A percentile compares a stretch with the other conserved stretches of the same genome.
Evolutionary conservation across 1,140 invertebrate genomes (phyloP).

Genomic region (Coptotermes formosanus): DNA sequence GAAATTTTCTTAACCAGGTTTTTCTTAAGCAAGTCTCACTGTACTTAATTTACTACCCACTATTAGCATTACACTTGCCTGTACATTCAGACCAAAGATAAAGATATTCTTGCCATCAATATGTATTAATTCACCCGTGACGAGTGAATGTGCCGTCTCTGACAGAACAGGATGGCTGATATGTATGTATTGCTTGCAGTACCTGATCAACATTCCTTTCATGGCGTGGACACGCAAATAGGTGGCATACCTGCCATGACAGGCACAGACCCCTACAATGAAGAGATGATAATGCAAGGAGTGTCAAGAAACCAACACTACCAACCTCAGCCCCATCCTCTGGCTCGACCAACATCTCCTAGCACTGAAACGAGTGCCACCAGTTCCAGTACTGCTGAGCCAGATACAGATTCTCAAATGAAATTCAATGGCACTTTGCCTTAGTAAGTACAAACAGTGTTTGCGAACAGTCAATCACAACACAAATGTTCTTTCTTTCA

Average conservation of each 20-base stretch:
- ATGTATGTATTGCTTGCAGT: neutral
- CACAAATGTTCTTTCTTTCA: too few relatives aligned
- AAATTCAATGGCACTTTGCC: neutral
- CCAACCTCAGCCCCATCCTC: neutral
- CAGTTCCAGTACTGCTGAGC: neutral
- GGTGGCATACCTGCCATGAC: neutral
- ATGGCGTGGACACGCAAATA: neutral
- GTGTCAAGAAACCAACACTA: neutral
- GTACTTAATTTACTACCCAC: too few relatives aligned
- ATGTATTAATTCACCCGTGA: too few relatives aligned
- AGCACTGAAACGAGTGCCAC: conserved; percentile 6
- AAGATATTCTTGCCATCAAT: too few relatives aligned
- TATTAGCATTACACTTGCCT: too few relatives aligned
- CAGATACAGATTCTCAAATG: neutral
- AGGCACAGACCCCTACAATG: neutral
- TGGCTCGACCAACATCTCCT: neutral
- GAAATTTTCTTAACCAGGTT: too few relatives aligned
- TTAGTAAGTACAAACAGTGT: neutral
- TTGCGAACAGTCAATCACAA: too few relatives aligned
- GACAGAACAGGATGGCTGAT: too few relatives aligned
- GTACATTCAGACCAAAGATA: too few relatives aligned
- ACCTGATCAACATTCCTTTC: neutral
- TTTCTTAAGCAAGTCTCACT: too few relatives aligned
- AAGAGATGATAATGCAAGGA: neutral
- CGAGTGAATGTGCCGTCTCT: too few relatives aligned